Evolutionary conservation across 1,140 invertebrate species (phyloP).

Genomic region (Nomia melanderi): DNA sequence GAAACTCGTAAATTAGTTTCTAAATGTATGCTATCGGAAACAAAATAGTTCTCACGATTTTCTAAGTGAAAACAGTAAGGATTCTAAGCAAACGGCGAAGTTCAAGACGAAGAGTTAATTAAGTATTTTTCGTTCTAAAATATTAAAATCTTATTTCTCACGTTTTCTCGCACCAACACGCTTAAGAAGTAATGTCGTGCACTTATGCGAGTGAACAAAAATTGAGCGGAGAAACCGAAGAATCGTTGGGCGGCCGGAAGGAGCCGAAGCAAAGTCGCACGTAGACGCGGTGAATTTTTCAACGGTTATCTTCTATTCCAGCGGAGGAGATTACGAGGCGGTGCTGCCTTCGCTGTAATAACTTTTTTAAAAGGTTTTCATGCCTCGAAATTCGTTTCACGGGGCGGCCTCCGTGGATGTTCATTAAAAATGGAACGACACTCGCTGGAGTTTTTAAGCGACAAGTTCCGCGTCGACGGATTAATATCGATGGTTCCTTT

Average conservation of each 20-base stretch:
- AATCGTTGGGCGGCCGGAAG: background rate
- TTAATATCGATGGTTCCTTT: conserved; percentile 25
- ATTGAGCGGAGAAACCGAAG: background rate
- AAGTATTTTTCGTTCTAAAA: too few species aligned
- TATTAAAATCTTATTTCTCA: too few species aligned
- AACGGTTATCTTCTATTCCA: conserved; percentile 11
- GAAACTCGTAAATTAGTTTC: too few species aligned
- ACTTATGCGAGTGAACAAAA: too few species aligned
- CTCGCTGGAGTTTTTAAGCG: conserved; percentile 16
- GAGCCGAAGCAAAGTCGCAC: background rate
- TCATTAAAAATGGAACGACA: conserved; percentile 26
- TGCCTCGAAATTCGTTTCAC: conserved; percentile 28
- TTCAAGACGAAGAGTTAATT: too few species aligned
- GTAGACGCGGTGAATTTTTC: conserved; percentile 19
- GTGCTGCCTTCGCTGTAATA: conserved; percentile 22
- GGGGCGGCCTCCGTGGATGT: background rate
- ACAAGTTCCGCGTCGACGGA: conserved; percentile 10
- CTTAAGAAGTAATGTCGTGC: too few species aligned
- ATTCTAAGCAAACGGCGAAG: too few species aligned
- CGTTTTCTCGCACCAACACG: too few species aligned
- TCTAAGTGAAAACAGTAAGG: too few species aligned
- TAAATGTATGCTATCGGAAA: too few species aligned
- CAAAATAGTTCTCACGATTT: background rate
- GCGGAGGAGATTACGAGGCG: background rate
- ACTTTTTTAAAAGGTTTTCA: conserved; percentile 31